Evolutionary conservation across 2,888 invertebrate species (phyloP).

Genomic region (Cryptophagus acutangulus): DNA sequence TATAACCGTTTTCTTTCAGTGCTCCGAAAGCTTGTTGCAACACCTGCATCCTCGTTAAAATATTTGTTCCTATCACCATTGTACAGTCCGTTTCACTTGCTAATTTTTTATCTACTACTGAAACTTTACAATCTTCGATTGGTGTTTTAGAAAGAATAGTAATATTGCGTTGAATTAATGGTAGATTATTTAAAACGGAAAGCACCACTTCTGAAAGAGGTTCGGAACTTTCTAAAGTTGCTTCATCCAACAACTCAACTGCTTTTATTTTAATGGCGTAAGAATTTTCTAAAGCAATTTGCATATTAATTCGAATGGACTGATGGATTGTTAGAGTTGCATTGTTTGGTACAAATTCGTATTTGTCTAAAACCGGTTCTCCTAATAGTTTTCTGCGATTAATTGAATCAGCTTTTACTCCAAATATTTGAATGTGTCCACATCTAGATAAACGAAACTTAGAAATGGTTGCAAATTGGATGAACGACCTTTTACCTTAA

Average conservation of each 20-base stretch:
- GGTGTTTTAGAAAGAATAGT: too few relatives aligned
- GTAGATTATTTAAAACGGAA: conserved; percentile 61
- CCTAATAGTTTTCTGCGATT: conserved; percentile 63
- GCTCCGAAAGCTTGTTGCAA: conserved; percentile 18
- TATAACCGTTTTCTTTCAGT: conserved; percentile 54
- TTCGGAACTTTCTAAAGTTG: conserved; percentile 40
- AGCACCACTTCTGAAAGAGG: conserved; percentile 55
- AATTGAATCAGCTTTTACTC: conserved; percentile 72
- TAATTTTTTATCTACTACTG: conserved; percentile 59
- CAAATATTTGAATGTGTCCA: conserved; percentile 74
- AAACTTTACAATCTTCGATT: too few relatives aligned
- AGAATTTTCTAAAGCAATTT: conserved; percentile 67
- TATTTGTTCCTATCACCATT: conserved; percentile 37
- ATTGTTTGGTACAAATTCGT: conserved; percentile 64
- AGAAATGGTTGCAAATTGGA: too few relatives aligned
- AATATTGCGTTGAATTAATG: conserved; percentile 64
- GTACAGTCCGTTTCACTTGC: conserved; percentile 34
- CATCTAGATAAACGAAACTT: too few relatives aligned
- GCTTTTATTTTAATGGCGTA: conserved; percentile 50
- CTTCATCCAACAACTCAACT: conserved; percentile 31
- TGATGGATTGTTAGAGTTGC: conserved; percentile 26
- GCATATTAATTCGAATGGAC: conserved; percentile 58
- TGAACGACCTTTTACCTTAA: too few relatives aligned
- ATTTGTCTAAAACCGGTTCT: conserved; percentile 73
- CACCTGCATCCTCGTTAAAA: conserved; percentile 48